These are phyloP conservation scores for Antheraea yamamai DNA, from an alignment of 2,888 invertebrate species.

Conservation along the genomic window DNA sequence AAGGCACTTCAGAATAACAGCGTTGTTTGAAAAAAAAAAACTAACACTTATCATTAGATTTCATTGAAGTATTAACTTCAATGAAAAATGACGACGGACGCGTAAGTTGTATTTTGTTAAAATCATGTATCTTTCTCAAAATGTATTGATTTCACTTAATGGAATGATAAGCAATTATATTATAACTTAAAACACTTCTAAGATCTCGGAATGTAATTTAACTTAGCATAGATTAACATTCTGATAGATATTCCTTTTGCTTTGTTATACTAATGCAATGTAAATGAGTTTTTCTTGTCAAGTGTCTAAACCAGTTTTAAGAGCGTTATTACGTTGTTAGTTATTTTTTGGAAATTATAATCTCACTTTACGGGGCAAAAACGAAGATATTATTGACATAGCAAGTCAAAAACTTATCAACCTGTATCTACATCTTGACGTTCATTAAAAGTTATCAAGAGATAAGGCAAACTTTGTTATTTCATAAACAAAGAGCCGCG, in stretches of 20 bases:
- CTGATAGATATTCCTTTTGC: neutral
- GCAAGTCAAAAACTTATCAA: neutral
- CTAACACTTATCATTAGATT: too few species aligned
- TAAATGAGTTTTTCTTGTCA: neutral
- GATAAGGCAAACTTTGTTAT: conserved; percentile 55
- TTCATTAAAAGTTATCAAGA: conserved; percentile 60
- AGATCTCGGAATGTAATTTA: neutral
- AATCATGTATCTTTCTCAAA: too few species aligned
- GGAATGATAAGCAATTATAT: neutral
- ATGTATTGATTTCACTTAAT: too few species aligned
- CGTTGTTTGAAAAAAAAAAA: too few species aligned
- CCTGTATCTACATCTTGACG: conserved; percentile 16
- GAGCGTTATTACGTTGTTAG: neutral
- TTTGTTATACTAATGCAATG: conserved; percentile 1
- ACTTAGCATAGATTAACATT: neutral
- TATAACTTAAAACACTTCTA: neutral
- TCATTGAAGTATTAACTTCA: too few species aligned
- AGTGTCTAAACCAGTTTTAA: neutral
- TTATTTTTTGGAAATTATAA: neutral
- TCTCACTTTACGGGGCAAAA: neutral
- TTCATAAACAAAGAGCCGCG: conserved; percentile 54
- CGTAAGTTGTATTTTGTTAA: too few species aligned
- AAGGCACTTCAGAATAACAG: too few species aligned
- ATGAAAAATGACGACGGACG: too few species aligned
- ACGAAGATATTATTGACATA: neutral